Conservation (phyloP, 2,113 vertebrate species). For the Empidonax traillii region DNA sequence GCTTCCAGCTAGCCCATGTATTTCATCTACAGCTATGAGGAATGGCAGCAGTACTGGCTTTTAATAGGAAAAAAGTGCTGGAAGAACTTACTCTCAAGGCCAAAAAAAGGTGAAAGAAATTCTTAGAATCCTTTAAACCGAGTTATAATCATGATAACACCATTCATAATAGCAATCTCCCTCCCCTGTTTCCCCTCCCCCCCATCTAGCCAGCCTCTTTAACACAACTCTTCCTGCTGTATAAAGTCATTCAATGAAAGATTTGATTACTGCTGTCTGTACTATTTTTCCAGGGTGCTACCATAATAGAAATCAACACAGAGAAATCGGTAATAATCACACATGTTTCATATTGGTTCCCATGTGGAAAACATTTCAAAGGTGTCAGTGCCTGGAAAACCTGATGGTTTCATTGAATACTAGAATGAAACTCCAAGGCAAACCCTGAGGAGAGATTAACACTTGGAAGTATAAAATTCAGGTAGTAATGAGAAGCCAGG, state of each 20-base stretch:
- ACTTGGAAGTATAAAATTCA: slow-evolving; percentile 51
- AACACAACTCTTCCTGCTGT: slow-evolving; percentile 7
- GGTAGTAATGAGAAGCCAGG: slow-evolving; percentile 56
- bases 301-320: slow-evolving; percentile 38
- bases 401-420: slow-evolving; percentile 30
- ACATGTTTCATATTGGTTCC: slow-evolving; percentile 39
- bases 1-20: neutral
- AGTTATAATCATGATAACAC: neutral
- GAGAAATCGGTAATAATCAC: slow-evolving; percentile 48
- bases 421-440: slow-evolving; percentile 32
- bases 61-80: neutral
- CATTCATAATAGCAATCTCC: neutral
- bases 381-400: slow-evolving; percentile 40
- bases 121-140: neutral
- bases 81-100: neutral
- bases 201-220: neutral
- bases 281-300: neutral
- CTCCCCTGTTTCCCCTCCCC: neutral
- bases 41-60: neutral
- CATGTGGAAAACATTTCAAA: slow-evolving; percentile 49
- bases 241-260: neutral
- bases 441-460: slow-evolving; percentile 61
- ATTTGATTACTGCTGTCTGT: slow-evolving; percentile 25
- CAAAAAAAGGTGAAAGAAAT: neutral
- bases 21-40: neutral